Conservation (phyloP, 2,113 vertebrate species). For the Crotalus helleri region DNA sequence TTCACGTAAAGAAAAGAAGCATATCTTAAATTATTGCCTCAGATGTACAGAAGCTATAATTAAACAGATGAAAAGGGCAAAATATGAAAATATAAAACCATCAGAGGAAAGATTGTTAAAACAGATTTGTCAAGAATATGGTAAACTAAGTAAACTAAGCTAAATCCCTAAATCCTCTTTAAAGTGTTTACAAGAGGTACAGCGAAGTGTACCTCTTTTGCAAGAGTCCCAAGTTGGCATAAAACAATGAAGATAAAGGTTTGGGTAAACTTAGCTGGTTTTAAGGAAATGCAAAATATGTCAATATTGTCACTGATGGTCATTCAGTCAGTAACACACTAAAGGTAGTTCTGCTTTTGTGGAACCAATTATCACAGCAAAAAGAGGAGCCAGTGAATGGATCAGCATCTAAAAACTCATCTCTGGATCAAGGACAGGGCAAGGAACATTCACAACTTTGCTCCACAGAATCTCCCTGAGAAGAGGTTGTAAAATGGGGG, state of each 20-base stretch:
- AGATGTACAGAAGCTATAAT: slow-evolving; percentile 14
- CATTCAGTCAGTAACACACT: neutral
- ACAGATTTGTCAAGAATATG: neutral
- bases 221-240: neutral
- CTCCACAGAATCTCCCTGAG: neutral
- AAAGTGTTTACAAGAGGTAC: neutral
- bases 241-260: neutral
- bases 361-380: neutral
- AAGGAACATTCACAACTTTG: neutral
- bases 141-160: neutral
- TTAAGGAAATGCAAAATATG: neutral
- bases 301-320: neutral
- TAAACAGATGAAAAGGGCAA: slow-evolving; percentile 21
- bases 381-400: neutral
- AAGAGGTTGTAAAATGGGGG: neutral
- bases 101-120: slow-evolving; percentile 18
- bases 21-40: neutral
- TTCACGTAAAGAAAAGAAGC: neutral
- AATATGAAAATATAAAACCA: neutral
- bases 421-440: neutral
- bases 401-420: neutral
- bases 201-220: neutral
- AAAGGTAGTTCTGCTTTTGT: neutral
- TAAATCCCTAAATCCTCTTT: neutral
- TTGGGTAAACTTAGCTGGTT: neutral